These are phyloP conservation scores for Antitype chi DNA, from an alignment of 2,888 invertebrate genomes.

Conservation along the genomic window DNA sequence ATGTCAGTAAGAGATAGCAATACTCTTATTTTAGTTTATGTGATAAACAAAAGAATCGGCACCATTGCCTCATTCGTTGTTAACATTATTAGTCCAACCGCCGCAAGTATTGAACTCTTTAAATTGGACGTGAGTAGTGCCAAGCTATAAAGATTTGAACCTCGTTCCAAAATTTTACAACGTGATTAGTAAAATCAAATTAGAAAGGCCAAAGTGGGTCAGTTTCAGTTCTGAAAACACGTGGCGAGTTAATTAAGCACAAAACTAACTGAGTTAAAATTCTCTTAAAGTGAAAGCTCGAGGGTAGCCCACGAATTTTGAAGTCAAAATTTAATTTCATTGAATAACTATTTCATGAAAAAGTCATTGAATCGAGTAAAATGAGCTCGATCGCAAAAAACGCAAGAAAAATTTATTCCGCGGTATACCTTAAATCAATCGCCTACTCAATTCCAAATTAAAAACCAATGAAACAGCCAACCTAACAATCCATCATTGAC, in stretches of 20 bases:
- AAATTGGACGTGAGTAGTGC: neutral
- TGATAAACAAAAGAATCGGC: too few relatives aligned
- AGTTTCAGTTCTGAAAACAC: slow-evolving; percentile 48
- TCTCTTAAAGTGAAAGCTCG: slow-evolving; percentile 21
- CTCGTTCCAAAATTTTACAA: slow-evolving; percentile 42
- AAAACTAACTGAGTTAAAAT: slow-evolving; percentile 44
- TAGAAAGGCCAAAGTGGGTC: slow-evolving; percentile 52
- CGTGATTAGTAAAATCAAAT: slow-evolving; percentile 57
- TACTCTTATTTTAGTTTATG: too few relatives aligned
- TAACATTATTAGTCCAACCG: neutral
- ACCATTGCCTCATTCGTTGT: neutral
- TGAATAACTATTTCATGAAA: too few relatives aligned
- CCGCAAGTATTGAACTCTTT: slow-evolving; percentile 2
- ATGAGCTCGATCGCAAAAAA: too few relatives aligned
- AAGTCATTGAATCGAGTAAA: too few relatives aligned
- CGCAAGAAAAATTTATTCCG: too few relatives aligned
- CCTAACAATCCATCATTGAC: slow-evolving; percentile 45
- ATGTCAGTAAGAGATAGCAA: too few relatives aligned
- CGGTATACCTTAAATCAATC: neutral
- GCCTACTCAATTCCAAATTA: slow-evolving; percentile 21
- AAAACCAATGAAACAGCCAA: slow-evolving; percentile 39
- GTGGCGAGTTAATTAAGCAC: slow-evolving; percentile 27
- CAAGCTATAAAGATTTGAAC: slow-evolving; percentile 15
- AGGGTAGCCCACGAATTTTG: too few relatives aligned
- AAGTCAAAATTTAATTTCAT: too few relatives aligned